Evolutionary conservation across 2,113 vertebrate species (phyloP).

Genomic region (Asarcornis scutulata): DNA sequence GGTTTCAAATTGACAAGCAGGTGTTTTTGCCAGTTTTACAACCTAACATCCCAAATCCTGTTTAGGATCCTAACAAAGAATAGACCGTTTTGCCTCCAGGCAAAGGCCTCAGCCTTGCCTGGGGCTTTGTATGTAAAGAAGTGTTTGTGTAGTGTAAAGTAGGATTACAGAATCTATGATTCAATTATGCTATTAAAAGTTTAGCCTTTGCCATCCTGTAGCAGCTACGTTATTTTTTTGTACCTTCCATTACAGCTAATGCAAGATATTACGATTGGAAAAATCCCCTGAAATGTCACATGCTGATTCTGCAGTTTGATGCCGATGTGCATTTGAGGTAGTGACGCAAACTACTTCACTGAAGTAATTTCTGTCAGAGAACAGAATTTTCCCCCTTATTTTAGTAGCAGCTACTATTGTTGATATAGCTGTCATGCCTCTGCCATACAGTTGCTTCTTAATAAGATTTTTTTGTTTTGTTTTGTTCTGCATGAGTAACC

Average conservation of each 20-base stretch:
- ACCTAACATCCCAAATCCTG: not conserved
- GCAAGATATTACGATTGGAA: conserved; percentile 25
- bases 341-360: conserved; percentile 41
- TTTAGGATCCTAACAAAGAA: not conserved
- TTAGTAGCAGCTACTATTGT: not conserved
- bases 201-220: not conserved
- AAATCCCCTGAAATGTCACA: conserved; percentile 45
- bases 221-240: not conserved
- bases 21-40: not conserved
- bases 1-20: not conserved
- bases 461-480: not conserved
- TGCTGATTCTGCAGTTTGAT: conserved; percentile 35
- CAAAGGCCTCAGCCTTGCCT: not conserved
- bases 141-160: not conserved
- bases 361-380: conserved; percentile 48
- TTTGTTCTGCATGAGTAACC: not conserved
- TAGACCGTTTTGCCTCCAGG: not conserved
- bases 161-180: not conserved
- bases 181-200: not conserved
- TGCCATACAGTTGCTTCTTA: not conserved
- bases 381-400: not conserved
- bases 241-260: conserved; percentile 31
- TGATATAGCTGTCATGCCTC: not conserved
- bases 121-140: not conserved
- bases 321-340: conserved; percentile 33